Evolutionary conservation across 1,140 invertebrate genomes (phyloP), one percentile per base, ranked within the genome.

Genomic region (Anastrepha ludens): DNA sequence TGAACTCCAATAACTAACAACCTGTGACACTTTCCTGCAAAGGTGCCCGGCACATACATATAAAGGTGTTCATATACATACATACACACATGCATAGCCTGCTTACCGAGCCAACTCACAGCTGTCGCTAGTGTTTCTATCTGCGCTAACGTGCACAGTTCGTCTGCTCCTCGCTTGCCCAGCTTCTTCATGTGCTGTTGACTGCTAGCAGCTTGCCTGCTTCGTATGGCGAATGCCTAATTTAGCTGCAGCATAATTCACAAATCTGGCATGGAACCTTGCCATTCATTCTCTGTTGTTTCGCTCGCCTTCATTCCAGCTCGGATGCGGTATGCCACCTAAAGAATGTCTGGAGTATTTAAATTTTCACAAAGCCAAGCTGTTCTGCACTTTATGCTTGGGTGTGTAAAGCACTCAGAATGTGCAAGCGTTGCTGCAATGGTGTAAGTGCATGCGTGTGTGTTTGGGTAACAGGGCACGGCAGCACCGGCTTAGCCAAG

Each of bases 221-320:
- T 55, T 58, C 7, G n/a, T 8, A 20, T 3, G 7, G 44, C n/a
- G 47, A 55, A 81, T 20, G 15, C 47, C n/a, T 81, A 81, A 81
- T 81, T 81, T 81, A 50, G 74, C 74, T 81, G 74, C 74, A 81
- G 47, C 74, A 81, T 81, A 58, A 81, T 55, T 81, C 74, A 81
- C 5, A 81, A 55, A 81, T 81, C 74, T 20, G 74, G 20, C 47
- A 78, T 55, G n/a, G 17, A 81, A 47, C 74, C 44, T 55, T 55
- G 47, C 47, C 74, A 81, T 58, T 50, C 44, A 81, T 55, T 55
- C 74, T 44, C 67, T 15, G 3, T 17, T 29, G 74, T 7, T 9
- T n/a, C 47, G 17, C 74, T 20, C n/a, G 20, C 20, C 70, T 55
- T 11, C n/a, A 47, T 17, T 17, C 7, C 39, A 81, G 50, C 74